Conservation (phyloP, 2,888 invertebrate genomes). For the Trichacis sp. region DNA sequence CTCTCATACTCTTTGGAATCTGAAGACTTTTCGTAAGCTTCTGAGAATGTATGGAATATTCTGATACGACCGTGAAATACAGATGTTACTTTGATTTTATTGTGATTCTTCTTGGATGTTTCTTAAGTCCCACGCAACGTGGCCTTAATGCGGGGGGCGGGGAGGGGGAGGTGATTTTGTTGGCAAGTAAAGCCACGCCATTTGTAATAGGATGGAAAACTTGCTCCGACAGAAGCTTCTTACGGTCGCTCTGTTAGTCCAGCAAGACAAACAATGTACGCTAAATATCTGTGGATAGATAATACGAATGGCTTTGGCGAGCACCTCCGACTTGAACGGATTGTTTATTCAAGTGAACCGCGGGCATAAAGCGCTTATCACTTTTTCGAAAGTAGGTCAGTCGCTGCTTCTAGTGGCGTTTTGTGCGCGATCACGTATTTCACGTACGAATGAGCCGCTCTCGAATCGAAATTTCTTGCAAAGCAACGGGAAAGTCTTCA, state of each 20-base stretch:
- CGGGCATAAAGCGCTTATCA: neutral
- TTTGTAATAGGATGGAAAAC: constrained; percentile 39
- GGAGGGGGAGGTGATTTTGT: no score
- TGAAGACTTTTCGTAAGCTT: no score
- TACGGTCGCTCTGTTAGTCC: constrained; percentile 10
- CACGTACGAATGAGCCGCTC: neutral
- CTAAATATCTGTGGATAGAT: constrained; percentile 47
- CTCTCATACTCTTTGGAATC: no score
- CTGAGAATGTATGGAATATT: no score
- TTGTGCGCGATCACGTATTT: neutral
- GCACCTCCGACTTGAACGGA: constrained; percentile 9
- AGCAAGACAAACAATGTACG: constrained; percentile 42
- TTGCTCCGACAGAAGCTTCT: constrained; percentile 21
- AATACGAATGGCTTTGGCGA: constrained; percentile 43
- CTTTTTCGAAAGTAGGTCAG: neutral
- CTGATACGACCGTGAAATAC: no score
- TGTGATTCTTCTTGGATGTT: no score
- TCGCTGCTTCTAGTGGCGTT: neutral
- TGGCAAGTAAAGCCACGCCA: constrained; percentile 32
- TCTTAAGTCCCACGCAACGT: no score
- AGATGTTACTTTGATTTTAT: no score
- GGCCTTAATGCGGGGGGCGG: no score
- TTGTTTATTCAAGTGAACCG: constrained; percentile 1
- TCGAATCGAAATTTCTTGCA: neutral
- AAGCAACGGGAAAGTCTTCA: no score